Evolutionary conservation across 2,113 vertebrate genomes (phyloP).

Genomic region (Eulacestoma nigropectus): DNA sequence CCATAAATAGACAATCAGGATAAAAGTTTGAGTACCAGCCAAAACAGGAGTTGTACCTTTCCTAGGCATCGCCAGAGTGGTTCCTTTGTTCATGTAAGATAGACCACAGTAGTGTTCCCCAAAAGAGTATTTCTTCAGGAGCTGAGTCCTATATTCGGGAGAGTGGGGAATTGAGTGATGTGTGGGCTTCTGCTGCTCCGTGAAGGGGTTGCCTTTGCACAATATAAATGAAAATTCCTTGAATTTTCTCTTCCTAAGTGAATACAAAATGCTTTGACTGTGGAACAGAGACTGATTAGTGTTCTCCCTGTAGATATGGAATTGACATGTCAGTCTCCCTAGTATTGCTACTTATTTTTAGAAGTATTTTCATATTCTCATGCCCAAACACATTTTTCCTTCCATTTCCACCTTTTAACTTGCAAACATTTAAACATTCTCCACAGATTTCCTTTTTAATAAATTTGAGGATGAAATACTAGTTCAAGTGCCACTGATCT

Average conservation of each 20-base stretch:
- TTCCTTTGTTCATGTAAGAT: background rate
- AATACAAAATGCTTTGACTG: background rate
- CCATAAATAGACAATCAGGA: background rate
- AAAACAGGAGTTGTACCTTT: background rate
- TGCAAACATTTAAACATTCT: background rate
- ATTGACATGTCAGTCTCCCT: background rate
- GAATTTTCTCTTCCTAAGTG: background rate
- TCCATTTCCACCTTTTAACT: background rate
- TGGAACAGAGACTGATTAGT: background rate
- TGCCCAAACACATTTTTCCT: background rate
- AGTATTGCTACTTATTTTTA: background rate
- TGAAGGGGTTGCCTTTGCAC: background rate
- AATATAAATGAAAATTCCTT: background rate
- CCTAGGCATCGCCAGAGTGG: fast-evolving
- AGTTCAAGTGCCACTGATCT: background rate
- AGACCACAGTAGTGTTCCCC: background rate
- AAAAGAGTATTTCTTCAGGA: background rate
- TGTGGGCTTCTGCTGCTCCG: background rate
- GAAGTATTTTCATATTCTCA: background rate
- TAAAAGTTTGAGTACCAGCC: background rate
- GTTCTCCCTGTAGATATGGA: background rate
- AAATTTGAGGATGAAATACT: background rate
- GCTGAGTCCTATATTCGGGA: background rate
- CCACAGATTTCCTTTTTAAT: background rate
- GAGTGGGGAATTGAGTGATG: background rate